Evolutionary conservation across 2,797 vertebrate genomes (phyloP), one percentile per base, ranked within the genome.

Genomic region (Heliangelus exortis): DNA sequence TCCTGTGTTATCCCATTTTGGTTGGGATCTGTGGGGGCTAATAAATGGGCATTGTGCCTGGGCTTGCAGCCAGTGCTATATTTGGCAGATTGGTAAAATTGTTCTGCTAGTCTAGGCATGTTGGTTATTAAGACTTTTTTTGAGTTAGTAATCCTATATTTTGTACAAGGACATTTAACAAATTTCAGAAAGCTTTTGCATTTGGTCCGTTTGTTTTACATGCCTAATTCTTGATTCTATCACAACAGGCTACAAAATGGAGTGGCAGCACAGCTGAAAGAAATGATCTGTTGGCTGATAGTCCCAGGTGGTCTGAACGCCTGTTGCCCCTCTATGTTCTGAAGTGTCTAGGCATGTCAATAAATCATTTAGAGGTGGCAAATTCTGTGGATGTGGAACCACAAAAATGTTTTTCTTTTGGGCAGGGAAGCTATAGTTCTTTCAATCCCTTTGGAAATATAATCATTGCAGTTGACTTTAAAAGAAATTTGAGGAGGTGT

Each of bases 361-460:
- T 13, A 20, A 83, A 39, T 45, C 50, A 39, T 13, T 41, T 41
- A 62, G 21, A 33, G 22, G 23, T 48, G 31, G 34, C 41, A 51
- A 45, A 13, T n/a, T 57, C 29, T 59, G 23, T 23, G 3, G 22
- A 5, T 3, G 10, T 2, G 3, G 10, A 54, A 25, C 26, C 21
- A 47, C 50, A 51, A 21, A 2, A 66, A 17, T 0, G 0, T 15
- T 77, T 34, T 71, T 82, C 12, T 43, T 14, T 23, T 59, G 19
- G 2, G 1, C 7, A 15, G 51, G 14, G 45, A 74, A 20, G 28
- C 39, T 5, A 2, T 1, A 39, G 23, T 58, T 39, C 9, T 63
- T 53, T 53, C 8, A 41, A 2, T 31, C 77, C 29, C 15, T 68
- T 63, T 23, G 43, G 69, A n/a, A 79, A 39, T 62, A 15, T 72